These are phyloP conservation scores for Gymnarchus niloticus DNA, from an alignment of 2,113 vertebrate genomes.

Conservation along the genomic window DNA sequence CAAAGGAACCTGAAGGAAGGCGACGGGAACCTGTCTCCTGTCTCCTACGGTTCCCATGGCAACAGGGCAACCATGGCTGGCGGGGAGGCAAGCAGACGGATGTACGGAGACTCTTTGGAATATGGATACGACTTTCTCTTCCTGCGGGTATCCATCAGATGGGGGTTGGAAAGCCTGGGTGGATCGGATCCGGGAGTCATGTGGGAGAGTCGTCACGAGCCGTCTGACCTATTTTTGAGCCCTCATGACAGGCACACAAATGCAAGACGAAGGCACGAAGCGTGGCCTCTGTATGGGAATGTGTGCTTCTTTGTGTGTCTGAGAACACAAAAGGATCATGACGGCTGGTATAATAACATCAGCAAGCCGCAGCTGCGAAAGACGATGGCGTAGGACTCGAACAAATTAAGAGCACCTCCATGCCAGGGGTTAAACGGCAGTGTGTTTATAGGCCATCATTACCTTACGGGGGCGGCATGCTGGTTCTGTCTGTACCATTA, in stretches of 20 bases:
- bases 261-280: neutral
- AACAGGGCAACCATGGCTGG: conserved; percentile 40
- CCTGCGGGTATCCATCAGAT: neutral
- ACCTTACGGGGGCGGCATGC: neutral
- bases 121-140: conserved; percentile 20
- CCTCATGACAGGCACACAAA: conserved; percentile 15
- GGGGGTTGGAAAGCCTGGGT: neutral
- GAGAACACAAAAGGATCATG: neutral
- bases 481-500: too few relatives aligned
- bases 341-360: too few relatives aligned
- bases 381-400: neutral
- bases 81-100: conserved; percentile 24
- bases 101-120: conserved; percentile 27
- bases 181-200: conserved; percentile 16
- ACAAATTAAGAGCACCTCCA: neutral
- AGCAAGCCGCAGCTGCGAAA: neutral
- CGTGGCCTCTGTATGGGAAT: neutral
- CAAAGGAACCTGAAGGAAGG: conserved; percentile 47
- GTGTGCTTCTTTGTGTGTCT: neutral
- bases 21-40: conserved; percentile 43
- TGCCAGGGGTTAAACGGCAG: conserved; percentile 6
- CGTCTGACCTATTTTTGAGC: conserved; percentile 28
- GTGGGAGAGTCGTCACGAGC: conserved; percentile 19
- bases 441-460: neutral
- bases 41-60: conserved; percentile 50